These are phyloP conservation scores for Argentina silus DNA, from an alignment of 2,797 vertebrate genomes.

Conservation along the genomic window DNA sequence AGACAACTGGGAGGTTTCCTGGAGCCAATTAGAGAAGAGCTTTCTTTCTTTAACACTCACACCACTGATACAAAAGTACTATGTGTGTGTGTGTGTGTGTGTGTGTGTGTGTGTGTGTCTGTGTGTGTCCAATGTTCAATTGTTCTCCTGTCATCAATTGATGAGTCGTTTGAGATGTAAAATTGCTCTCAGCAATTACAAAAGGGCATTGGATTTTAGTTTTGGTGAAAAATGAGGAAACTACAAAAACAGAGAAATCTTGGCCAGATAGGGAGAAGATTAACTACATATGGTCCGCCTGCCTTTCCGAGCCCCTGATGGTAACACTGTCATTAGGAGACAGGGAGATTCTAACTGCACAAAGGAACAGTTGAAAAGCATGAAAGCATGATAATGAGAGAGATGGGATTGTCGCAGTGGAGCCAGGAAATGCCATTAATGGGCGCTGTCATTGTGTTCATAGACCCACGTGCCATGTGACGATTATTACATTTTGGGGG, in stretches of 20 bases:
- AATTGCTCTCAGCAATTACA: slow-evolving; percentile 8
- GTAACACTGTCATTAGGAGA: slow-evolving; percentile 37
- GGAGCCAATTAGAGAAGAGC: slow-evolving; percentile 51
- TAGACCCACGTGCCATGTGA: too few species aligned
- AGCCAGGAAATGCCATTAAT: too few species aligned
- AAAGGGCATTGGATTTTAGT: slow-evolving; percentile 24
- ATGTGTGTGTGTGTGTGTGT: too few species aligned
- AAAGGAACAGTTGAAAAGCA: slow-evolving; percentile 32
- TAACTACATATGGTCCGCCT: slow-evolving; percentile 52
- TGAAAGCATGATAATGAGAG: too few species aligned
- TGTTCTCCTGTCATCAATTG: not conserved
- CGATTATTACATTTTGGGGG: too few species aligned
- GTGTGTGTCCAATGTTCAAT: not conserved
- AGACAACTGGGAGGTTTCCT: slow-evolving; percentile 14
- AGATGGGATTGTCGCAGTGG: slow-evolving; percentile 11
- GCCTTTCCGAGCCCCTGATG: slow-evolving; percentile 38
- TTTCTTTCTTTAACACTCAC: too few species aligned
- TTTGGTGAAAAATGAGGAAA: slow-evolving; percentile 41
- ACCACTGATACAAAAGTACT: too few species aligned
- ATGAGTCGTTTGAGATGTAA: slow-evolving; percentile 20
- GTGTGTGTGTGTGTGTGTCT: too few species aligned
- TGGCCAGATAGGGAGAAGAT: slow-evolving; percentile 73
- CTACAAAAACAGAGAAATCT: slow-evolving; percentile 56
- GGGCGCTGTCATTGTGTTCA: not conserved
- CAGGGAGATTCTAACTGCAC: slow-evolving; percentile 36